Conservation (phyloP, 2,797 vertebrate genomes). For the Stomatorhinus walkeri region DNA sequence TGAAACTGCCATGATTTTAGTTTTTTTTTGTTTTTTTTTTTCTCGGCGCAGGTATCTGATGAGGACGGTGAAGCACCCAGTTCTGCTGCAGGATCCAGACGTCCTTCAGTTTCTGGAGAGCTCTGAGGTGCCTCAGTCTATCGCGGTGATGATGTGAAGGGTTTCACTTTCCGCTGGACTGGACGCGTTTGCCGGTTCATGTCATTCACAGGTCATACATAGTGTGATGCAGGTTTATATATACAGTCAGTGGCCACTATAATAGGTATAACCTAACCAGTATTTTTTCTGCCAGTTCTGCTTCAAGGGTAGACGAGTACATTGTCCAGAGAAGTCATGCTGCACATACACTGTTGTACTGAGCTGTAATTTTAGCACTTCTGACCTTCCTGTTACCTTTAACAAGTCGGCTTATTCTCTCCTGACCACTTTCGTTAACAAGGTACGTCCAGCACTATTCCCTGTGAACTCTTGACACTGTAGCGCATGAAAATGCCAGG, state of each 20-base stretch:
- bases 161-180: background rate
- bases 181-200: background rate
- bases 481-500: background rate
- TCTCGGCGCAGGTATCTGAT: conserved; percentile 74
- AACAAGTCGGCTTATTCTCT: background rate
- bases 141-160: background rate
- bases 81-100: conserved; percentile 87
- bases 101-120: conserved; percentile 92
- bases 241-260: background rate
- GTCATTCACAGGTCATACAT: background rate
- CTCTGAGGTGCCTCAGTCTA: conserved; percentile 70
- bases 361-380: background rate
- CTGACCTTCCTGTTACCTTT: background rate
- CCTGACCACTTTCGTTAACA: background rate
- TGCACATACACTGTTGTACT: background rate
- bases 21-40: background rate
- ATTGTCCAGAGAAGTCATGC: background rate
- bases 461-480: background rate
- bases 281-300: background rate
- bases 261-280: background rate
- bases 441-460: background rate
- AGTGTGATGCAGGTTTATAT: background rate
- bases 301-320: background rate
- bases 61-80: conserved; percentile 86
- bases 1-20: background rate